Base-by-base conservation (phyloP, 2,113 vertebrate species). In the Nicator chloris region DNA sequence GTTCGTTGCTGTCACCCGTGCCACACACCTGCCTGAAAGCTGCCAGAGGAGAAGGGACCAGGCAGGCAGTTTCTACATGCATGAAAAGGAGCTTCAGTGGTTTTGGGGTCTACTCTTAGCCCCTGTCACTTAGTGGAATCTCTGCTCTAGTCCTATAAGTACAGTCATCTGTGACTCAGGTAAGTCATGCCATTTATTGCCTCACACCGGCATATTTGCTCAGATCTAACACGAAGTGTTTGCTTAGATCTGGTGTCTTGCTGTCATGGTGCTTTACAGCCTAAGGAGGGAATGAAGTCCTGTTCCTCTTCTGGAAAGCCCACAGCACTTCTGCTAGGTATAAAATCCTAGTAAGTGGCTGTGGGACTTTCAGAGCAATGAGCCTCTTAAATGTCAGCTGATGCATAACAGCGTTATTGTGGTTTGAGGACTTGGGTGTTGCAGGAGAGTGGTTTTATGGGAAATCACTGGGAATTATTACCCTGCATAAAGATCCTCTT, bases 1-100 rank as follows among this genome's bases (percentile, higher is more conserved):
- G 7, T 22, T 68, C 2, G 0, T 1, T 19, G 60, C 64, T 65
- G 47, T 61, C 50, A 40, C 23, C 59, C 0, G 0, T 9, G 10
- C n/a, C 30, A 24, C 1, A 6, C 10, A 19, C 4, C 28, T 28
- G 10, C 45, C 68, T 59, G 61, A 1, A 6, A 82, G 63, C 21
- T 63, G 47, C 47, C 33, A 15, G 31, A 71, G 13, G 23, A 61
- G 23, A 2, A 11, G n/a, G 9, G 19, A 77, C 4, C 13, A 53
- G 56, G 37, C 9, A 39, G 31, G n/a, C 17, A 18, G 27, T 22
- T 80, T 23, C 39, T 81, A 45, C 4, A 8, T 3, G 6, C 11
- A 21, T 50, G 49, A 31, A 65, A 88, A 76, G 14, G 35, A 75
- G 39, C 17, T 66, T 85, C n/a, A 13, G 9, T 9, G 31, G 10